Evolutionary conservation across 2,888 invertebrate species (phyloP), one percentile per base, ranked within the genome.

Genomic region (Agrilus mali): DNA sequence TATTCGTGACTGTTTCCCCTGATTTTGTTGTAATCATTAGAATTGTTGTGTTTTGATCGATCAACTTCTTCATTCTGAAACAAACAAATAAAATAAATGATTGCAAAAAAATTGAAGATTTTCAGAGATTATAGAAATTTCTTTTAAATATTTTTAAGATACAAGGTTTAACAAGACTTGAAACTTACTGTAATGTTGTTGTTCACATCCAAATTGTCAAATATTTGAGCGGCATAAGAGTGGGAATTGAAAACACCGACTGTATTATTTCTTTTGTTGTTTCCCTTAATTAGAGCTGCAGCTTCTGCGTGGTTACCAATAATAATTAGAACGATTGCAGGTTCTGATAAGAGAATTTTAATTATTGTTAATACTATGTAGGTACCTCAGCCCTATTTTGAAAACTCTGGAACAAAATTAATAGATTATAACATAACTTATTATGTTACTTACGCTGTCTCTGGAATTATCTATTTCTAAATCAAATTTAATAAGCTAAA

Each of bases 291-390:
- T 36, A 64, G 50, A 7, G 60, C 59, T 2, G 60, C 59, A 8
- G 55, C 57, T 15, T 56, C 50, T 27, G 46, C 48, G 6, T 46
- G 33, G 31, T 53, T 47, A 33, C 49, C 47, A 15, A 58, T 22
- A 12, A 57, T 33, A 27, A n/a, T n/a, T n/a, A 60, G 42, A 7
- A 62, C 41, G 12, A 64, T 41, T 37, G 55, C 52, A 17, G 60
- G 61, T 42, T 64, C 63, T 17, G 65, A 65, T 44, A 64, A 60
- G 7, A 66, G 46, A 42, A 66, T 65, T 53, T 65, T 66, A 15
- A 66, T 55, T 37, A 66, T 58, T 22, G 61, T 64, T 46, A 64
- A 47, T 6, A 64, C 50, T 36, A 64, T 61, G 44, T n/a, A n/a
- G n/a, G n/a, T 62, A 59, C 47, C 59, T 59, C 37, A 65, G 48